Evolutionary conservation across 2,888 invertebrate species (phyloP).

Genomic region (Chymomyza fuscimana): DNA sequence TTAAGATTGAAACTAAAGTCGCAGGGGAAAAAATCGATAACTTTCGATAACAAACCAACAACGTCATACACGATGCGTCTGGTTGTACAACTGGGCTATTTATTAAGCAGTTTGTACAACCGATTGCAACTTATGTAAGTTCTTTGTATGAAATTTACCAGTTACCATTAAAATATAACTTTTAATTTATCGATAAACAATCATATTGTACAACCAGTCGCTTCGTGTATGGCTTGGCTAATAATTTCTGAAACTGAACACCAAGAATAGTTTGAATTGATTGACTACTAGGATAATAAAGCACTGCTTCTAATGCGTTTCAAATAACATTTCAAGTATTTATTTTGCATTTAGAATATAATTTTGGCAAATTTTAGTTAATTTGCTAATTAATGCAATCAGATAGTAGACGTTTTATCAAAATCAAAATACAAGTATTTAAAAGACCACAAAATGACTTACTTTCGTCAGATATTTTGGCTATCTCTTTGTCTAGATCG

Average conservation of each 20-base stretch:
- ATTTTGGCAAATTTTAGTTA: background rate
- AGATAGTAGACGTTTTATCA: background rate
- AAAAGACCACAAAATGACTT: background rate
- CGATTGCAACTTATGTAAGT: no score
- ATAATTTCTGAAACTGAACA: background rate
- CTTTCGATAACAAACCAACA: no score
- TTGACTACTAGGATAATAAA: background rate
- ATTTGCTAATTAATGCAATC: background rate
- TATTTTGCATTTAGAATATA: background rate
- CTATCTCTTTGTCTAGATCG: background rate
- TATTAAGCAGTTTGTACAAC: no score
- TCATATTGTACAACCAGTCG: no score
- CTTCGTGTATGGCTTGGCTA: no score
- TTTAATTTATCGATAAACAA: no score
- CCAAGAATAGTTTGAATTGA: background rate
- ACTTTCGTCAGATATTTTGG: background rate
- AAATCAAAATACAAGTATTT: background rate
- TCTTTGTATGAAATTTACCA: no score
- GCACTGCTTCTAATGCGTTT: background rate
- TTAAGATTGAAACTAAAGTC: no score
- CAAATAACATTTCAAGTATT: background rate
- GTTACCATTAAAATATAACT: no score
- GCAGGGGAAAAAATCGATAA: no score
- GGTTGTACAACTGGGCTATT: no score
- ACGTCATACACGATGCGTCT: no score